These are phyloP conservation scores for Rhopalosiphum maidis DNA, from an alignment of 1,140 invertebrate species.

Conservation along the genomic window DNA sequence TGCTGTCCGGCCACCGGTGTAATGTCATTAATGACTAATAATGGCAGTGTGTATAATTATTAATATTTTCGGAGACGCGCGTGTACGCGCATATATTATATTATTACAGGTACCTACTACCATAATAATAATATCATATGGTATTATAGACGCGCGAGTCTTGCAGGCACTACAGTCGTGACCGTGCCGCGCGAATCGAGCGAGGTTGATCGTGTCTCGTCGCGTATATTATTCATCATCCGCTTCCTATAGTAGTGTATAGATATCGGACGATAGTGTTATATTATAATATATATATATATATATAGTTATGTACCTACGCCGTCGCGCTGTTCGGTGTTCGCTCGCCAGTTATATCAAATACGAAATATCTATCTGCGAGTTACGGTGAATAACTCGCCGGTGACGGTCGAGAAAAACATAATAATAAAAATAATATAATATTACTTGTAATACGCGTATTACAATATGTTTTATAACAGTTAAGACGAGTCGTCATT, in stretches of 20 bases:
- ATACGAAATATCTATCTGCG: no score
- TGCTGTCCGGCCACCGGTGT: background rate
- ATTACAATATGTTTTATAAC: background rate
- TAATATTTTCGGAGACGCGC: constrained; percentile 15
- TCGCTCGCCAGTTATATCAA: background rate
- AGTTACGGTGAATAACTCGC: background rate
- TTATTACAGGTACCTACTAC: background rate
- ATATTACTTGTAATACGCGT: background rate
- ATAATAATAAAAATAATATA: background rate
- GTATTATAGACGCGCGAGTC: background rate
- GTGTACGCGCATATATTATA: background rate
- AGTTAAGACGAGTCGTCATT: no score
- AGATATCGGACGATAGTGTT: background rate
- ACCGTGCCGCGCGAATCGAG: constrained; percentile 34
- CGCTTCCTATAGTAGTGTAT: background rate
- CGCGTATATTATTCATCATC: constrained; percentile 13
- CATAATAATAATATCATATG: background rate
- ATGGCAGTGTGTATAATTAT: constrained; percentile 8
- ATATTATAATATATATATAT: no score
- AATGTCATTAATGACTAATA: constrained; percentile 3
- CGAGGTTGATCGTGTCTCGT: constrained; percentile 45
- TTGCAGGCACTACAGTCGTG: constrained; percentile 13
- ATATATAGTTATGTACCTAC: background rate
- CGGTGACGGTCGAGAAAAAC: background rate
- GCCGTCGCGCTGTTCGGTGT: background rate